Base-by-base conservation (phyloP, 2,113 vertebrate genomes). In the Rhineura floridana region DNA sequence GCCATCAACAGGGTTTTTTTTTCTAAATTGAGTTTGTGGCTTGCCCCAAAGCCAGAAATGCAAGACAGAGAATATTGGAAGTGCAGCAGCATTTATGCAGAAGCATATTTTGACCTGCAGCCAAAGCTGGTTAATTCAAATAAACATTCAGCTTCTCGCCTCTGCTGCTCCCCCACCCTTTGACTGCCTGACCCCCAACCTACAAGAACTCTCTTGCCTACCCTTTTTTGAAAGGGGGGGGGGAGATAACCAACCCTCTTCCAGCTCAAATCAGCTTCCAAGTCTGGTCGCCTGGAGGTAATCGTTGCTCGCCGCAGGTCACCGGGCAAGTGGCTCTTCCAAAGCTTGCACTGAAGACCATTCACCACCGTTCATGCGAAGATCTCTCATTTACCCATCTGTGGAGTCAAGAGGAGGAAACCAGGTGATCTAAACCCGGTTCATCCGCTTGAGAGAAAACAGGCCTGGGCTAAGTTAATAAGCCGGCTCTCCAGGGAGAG, bases 371-470 rank as follows among this genome's bases (percentile, higher is more conserved):
- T 80, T 80, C 30, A 7, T 44, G 19, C 3, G 9, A 12, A n/a
- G 21, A 7, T 17, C 76, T 59, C 78, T 62, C 21, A 19, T 82
- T 23, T 9, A 15, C 28, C 59, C 44, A 7, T n/a, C 63, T 15
- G 28, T 21, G 17, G 42, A 23, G 21, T 12, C 28, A 25, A 48
- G 65, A 13, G n/a, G 65, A 36, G 33, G 46, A 39, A 36, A 44
- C n/a, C 59, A 33, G 72, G 78, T 48, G 67, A 44, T 50, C 90
- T 77, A 83, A 73, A 84, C 87, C 83, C 90, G 11, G 17, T 19
- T 77, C 88, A 48, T 12, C 75, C 39, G 81, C 67, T 42, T 23
- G 55, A 15, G 2, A 15, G 21, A 9, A 76, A 62, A 3, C 76
- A 75, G 72, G 19, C 12, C 46, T 69, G 50, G 42, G 4, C 1